Conservation (phyloP, 2,888 invertebrate genomes). For the Cephus spinipes region DNA sequence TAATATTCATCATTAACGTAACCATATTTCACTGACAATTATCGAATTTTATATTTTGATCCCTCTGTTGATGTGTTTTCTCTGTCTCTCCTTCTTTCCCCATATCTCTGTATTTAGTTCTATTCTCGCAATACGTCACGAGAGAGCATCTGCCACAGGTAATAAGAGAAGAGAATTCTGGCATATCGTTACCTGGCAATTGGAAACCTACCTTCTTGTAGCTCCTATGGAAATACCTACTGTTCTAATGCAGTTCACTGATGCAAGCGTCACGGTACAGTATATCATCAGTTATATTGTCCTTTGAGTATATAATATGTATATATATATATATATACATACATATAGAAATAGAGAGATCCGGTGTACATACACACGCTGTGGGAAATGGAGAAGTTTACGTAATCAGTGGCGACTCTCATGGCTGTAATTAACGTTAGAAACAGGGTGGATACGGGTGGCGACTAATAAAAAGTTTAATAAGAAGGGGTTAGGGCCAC, state of each 20-base stretch:
- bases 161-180: neutral
- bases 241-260: neutral
- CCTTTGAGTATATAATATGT: neutral
- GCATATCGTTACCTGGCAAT: conserved; percentile 47
- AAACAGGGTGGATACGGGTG: neutral
- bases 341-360: neutral
- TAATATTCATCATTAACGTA: neutral
- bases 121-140: conserved; percentile 32
- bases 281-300: neutral
- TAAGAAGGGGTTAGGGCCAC: neutral
- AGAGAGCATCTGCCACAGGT: conserved; percentile 37
- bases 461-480: neutral
- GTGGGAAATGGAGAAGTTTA: neutral
- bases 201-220: conserved; percentile 24
- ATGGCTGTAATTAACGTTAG: neutral
- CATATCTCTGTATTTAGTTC: neutral
- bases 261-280: neutral
- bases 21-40: conserved; percentile 27
- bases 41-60: conserved; percentile 33
- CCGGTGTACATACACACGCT: neutral
- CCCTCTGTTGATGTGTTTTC: neutral
- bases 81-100: neutral
- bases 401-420: neutral
- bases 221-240: neutral
- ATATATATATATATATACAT: too few species aligned